Evolutionary conservation across 2,113 vertebrate species (phyloP).

Genomic region (Takifugu bimaculatus): DNA sequence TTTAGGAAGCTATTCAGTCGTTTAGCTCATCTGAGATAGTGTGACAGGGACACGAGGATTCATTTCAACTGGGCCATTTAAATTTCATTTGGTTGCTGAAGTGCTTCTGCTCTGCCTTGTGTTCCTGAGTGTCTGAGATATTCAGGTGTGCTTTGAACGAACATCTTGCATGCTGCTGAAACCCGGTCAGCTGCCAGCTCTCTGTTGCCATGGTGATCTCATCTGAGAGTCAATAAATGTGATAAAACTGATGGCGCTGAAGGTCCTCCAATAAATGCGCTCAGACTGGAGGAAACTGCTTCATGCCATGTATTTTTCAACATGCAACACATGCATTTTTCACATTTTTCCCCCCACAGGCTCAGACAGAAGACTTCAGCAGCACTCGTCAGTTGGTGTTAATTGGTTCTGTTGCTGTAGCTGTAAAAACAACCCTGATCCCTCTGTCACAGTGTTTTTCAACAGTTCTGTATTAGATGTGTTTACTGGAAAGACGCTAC

Average conservation of each 20-base stretch:
- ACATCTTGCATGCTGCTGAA: conserved; percentile 16
- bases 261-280: conserved; percentile 20
- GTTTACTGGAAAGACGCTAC: conserved; percentile 16
- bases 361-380: not conserved
- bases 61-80: conserved; percentile 35
- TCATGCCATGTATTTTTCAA: conserved; percentile 4
- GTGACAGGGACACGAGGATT: conserved; percentile 35
- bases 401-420: not conserved
- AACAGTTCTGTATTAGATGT: conserved; percentile 1
- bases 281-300: conserved; percentile 12
- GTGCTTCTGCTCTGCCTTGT: conserved; percentile 9
- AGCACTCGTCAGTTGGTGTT: not conserved
- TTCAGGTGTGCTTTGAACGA: conserved; percentile 12
- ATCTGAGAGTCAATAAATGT: conserved; percentile 47
- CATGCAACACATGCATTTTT: not conserved
- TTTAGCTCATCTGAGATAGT: no score
- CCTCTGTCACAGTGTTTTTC: not conserved
- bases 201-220: conserved; percentile 60
- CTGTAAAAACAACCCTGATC: not conserved
- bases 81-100: conserved; percentile 43
- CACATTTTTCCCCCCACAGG: not conserved
- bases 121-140: not conserved
- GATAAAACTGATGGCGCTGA: conserved; percentile 29
- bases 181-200: conserved; percentile 27
- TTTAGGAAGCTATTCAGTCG: no score